Percentiles rank a stretch among this genome's conserved stretches.
These are phyloP conservation scores for Brachionus sp. DNA, from an alignment of 1,140 invertebrate genomes.

Conservation along the genomic window DNA sequence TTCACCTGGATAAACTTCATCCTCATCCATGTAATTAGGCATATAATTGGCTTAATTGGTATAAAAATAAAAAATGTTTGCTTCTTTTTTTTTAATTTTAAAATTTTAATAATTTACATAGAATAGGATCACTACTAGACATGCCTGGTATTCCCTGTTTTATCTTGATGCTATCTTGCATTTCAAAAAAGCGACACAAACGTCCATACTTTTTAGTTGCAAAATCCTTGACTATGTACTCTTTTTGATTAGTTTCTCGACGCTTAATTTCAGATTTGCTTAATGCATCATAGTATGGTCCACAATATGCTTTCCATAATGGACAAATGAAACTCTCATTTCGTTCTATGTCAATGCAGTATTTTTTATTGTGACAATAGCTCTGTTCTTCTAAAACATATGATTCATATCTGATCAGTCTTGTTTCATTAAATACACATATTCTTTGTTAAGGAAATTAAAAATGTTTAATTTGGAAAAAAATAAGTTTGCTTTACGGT, in stretches of 20 bases:
- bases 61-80: background rate
- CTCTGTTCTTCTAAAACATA: background rate
- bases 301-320: slow-evolving; percentile 40
- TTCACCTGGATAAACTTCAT: slow-evolving; percentile 21
- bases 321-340: slow-evolving; percentile 37
- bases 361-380: background rate
- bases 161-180: slow-evolving; percentile 12
- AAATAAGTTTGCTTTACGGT: background rate
- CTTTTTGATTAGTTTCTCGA: background rate
- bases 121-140: slow-evolving; percentile 11
- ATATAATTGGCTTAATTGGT: background rate
- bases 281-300: background rate
- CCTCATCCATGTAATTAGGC: background rate
- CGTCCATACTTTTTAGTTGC: background rate
- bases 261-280: background rate
- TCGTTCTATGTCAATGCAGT: background rate
- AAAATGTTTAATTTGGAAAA: background rate
- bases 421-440: slow-evolving; percentile 30
- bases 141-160: slow-evolving; percentile 40
- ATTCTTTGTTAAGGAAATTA: background rate
- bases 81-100: background rate
- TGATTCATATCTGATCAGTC: slow-evolving; percentile 33
- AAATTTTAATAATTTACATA: background rate
- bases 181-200: slow-evolving; percentile 1
- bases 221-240: background rate